These are phyloP conservation scores for Microtus californicus DNA, from an alignment of 2,797 vertebrate species.

Conservation along the genomic window DNA sequence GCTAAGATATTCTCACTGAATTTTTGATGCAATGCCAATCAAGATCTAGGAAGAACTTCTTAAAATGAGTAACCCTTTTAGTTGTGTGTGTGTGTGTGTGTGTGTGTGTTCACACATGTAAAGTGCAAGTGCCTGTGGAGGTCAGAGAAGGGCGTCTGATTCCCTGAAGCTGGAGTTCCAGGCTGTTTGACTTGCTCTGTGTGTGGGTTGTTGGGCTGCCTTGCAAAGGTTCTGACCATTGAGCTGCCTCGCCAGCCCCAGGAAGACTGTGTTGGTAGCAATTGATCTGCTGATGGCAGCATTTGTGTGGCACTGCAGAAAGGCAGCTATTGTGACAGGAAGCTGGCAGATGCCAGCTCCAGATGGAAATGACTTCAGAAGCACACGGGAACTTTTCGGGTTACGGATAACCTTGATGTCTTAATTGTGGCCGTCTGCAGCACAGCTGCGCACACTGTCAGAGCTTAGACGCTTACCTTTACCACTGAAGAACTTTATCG, in stretches of 20 bases:
- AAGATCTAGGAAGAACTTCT: background rate
- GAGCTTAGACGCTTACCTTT: background rate
- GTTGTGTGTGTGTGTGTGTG: background rate
- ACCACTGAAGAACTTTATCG: background rate
- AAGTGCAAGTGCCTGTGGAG: background rate
- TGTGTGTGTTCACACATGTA: background rate
- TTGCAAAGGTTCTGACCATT: background rate
- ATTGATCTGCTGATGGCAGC: background rate
- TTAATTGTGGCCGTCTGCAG: background rate
- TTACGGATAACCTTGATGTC: background rate
- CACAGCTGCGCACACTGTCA: background rate
- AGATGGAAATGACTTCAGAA: background rate
- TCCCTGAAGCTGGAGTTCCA: background rate
- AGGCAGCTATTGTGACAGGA: background rate
- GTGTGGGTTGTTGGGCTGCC: background rate
- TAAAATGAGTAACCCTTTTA: background rate
- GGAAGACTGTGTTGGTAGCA: background rate
- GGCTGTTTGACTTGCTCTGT: background rate
- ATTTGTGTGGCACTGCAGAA: background rate
- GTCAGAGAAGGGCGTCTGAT: background rate
- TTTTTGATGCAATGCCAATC: background rate
- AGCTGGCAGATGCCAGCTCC: background rate
- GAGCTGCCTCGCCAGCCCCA: background rate
- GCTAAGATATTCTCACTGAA: background rate
- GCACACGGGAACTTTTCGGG: background rate